phyloP scores from a whole-genome alignment of 64 coral and sea anemone species.

The Anthopleura sola region DNA sequence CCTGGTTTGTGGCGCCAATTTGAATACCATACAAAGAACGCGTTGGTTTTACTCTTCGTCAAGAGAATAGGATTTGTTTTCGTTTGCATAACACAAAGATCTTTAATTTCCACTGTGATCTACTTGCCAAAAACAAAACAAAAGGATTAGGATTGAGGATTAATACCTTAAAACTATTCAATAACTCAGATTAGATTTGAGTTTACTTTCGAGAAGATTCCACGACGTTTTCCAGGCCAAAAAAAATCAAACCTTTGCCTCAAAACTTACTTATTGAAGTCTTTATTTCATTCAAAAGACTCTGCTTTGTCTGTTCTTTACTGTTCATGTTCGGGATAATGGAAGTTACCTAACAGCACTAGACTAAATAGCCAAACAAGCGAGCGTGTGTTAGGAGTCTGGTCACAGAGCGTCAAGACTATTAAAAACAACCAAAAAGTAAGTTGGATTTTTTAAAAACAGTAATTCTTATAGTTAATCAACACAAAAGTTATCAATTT shows the following conservation, averaged over 20 bases:
- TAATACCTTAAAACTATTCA: slow-evolving; percentile 9
- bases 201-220: background rate
- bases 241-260: background rate
- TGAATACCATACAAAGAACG: background rate
- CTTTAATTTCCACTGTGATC: background rate
- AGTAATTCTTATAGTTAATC: background rate
- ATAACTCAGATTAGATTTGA: background rate
- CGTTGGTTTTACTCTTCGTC: background rate
- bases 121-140: background rate
- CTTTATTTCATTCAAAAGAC: background rate
- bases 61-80: background rate
- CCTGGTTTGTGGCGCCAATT: background rate
- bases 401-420: background rate
- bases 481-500: background rate
- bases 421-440: background rate
- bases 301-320: background rate
- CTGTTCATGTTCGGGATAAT: background rate
- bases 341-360: background rate
- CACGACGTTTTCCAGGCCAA: background rate
- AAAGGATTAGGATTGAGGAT: background rate
- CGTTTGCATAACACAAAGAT: background rate
- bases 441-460: background rate
- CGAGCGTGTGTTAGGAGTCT: background rate
- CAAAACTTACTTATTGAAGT: background rate
- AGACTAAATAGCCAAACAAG: background rate